Percentiles rank a stretch among this genome's conserved stretches.
These are phyloP conservation scores for Cepaea hortensis DNA, from an alignment of 2,888 invertebrate species.

Conservation along the genomic window DNA sequence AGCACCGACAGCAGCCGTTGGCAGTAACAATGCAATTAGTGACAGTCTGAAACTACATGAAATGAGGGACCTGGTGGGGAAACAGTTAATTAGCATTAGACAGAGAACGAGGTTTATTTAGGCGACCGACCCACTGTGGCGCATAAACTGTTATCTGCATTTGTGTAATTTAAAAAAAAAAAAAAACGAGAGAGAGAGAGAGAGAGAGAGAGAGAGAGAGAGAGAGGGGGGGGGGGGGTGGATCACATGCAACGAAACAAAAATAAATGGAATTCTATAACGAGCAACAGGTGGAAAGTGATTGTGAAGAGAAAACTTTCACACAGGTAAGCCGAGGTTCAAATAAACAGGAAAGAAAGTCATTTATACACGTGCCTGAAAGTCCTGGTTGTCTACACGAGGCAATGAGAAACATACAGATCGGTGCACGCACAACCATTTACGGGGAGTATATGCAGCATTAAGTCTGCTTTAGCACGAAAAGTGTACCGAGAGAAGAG, in stretches of 20 bases:
- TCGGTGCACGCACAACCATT: too few species aligned
- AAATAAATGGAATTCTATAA: background rate
- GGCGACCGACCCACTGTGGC: background rate
- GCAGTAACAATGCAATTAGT: too few species aligned
- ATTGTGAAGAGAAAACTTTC: background rate
- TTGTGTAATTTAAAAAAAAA: background rate
- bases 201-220: constrained; percentile 1
- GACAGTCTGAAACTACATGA: too few species aligned
- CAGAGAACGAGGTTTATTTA: background rate
- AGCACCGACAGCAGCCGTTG: too few species aligned
- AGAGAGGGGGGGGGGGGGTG: background rate
- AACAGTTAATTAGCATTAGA: background rate
- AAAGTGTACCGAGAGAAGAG: too few species aligned
- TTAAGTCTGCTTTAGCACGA: too few species aligned
- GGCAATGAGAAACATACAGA: background rate
- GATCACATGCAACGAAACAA: background rate
- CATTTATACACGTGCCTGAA: constrained; percentile 3
- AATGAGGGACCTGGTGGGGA: too few species aligned
- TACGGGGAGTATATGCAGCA: too few species aligned
- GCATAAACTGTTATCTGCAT: background rate
- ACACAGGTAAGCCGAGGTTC: constrained; percentile 11
- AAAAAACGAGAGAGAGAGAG: background rate
- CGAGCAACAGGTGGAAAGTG: constrained; percentile 22
- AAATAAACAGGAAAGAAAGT: constrained; percentile 14
- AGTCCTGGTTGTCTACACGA: background rate